These are phyloP conservation scores for Epizoanthus stellaris DNA, from an alignment of 92 coral and sea anemone genomes.

Conservation along the genomic window DNA sequence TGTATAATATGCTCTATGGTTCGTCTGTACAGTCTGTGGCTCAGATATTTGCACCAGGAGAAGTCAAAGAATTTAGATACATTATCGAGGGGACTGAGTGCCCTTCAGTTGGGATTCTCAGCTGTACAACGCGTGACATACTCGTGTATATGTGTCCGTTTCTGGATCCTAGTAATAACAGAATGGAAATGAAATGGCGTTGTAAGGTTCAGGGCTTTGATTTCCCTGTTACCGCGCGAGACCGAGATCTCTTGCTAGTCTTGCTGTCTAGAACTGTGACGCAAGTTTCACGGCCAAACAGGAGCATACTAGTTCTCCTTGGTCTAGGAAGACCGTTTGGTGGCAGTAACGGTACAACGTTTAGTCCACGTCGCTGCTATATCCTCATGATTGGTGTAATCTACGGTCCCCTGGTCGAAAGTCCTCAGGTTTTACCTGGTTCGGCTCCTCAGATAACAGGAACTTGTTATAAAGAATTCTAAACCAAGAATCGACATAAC, in stretches of 20 bases:
- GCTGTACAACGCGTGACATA: slow-evolving; percentile 4
- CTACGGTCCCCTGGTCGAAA: slow-evolving; percentile 1
- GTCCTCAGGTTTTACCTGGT: neutral
- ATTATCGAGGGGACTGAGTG: slow-evolving; percentile 20
- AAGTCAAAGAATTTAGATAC: neutral
- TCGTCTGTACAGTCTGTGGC: slow-evolving; percentile 11
- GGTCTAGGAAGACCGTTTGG: slow-evolving; percentile 34
- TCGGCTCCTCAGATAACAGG: neutral
- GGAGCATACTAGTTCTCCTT: slow-evolving; percentile 3
- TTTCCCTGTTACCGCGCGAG: slow-evolving; percentile 28
- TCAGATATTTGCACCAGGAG: slow-evolving; percentile 22
- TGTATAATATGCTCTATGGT: slow-evolving; percentile 17
- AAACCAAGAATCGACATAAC: neutral
- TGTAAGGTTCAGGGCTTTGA: slow-evolving; percentile 38
- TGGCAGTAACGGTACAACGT: neutral
- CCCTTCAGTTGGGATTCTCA: slow-evolving; percentile 39
- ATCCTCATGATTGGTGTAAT: slow-evolving; percentile 26
- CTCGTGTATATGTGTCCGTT: neutral
- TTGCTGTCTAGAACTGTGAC: neutral
- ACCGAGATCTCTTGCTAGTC: neutral
- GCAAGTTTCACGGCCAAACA: neutral
- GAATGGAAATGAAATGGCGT: slow-evolving; percentile 16
- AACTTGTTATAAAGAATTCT: neutral
- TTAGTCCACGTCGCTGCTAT: slow-evolving; percentile 36
- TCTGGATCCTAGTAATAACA: neutral